Conservation (phyloP, 1,140 invertebrate species). For the Chelonus insularis region DNA sequence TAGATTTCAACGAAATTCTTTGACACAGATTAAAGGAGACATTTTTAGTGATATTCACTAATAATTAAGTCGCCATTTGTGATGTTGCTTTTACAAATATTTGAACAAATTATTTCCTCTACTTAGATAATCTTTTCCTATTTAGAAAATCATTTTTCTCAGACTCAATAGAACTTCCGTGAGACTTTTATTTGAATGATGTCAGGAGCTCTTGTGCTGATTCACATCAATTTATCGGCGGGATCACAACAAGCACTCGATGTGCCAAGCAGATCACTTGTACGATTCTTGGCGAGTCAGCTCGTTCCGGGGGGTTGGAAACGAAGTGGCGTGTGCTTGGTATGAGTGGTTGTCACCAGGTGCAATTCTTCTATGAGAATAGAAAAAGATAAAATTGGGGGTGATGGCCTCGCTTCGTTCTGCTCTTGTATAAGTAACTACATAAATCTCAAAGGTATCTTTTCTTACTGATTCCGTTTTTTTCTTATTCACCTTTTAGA, state of each 20-base stretch:
- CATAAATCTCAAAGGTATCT: background rate
- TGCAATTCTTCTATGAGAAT: background rate
- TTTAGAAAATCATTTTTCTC: no score
- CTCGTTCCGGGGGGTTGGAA: background rate
- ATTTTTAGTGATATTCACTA: no score
- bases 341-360: slow-evolving; percentile 1
- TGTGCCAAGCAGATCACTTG: background rate
- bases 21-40: no score
- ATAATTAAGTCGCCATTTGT: no score
- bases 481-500: background rate
- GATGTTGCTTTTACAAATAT: no score
- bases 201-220: background rate
- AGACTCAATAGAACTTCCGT: background rate
- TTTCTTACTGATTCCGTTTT: background rate
- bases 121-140: no score
- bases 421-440: background rate
- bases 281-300: slow-evolving; percentile 7
- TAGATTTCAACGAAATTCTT: no score
- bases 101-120: no score
- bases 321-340: background rate
- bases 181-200: background rate
- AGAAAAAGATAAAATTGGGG: background rate
- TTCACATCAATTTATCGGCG: background rate
- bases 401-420: background rate
- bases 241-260: background rate